phyloP scores from a whole-genome alignment of 2,888 invertebrate species.

The Bembecia ichneumoniformis region DNA sequence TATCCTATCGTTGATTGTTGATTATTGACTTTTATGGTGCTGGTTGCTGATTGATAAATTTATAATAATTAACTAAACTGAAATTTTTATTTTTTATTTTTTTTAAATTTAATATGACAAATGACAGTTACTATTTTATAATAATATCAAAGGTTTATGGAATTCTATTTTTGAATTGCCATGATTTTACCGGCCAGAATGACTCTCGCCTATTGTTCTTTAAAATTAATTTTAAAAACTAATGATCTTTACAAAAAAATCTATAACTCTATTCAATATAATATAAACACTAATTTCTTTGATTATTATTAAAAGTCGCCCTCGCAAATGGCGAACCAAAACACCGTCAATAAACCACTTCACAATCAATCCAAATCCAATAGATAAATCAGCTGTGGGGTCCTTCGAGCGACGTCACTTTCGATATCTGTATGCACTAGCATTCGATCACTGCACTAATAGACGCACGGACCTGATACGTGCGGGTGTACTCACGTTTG shows the following conservation, averaged over 20 bases:
- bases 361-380: conserved; percentile 40
- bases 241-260: not conserved
- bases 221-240: too few relatives aligned
- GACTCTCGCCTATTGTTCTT: too few relatives aligned
- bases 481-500: conserved; percentile 88
- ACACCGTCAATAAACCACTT: conserved; percentile 33
- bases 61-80: conserved; percentile 10
- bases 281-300: not conserved
- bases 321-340: conserved; percentile 13
- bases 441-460: conserved; percentile 40
- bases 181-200: too few relatives aligned
- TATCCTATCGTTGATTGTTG: conserved; percentile 55
- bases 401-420: conserved; percentile 38
- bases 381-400: conserved; percentile 46
- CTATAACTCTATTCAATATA: not conserved
- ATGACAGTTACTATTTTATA: too few relatives aligned
- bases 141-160: too few relatives aligned
- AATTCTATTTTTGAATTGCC: too few relatives aligned
- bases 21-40: conserved; percentile 68
- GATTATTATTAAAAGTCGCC: not conserved
- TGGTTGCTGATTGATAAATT: conserved; percentile 51
- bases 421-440: conserved; percentile 35
- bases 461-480: conserved; percentile 32
- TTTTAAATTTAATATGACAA: not conserved
- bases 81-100: not conserved